Evolutionary conservation across 2,888 invertebrate genomes (phyloP), one percentile per base, ranked within the genome.

Genomic region (Agonopterix alstromeriana): DNA sequence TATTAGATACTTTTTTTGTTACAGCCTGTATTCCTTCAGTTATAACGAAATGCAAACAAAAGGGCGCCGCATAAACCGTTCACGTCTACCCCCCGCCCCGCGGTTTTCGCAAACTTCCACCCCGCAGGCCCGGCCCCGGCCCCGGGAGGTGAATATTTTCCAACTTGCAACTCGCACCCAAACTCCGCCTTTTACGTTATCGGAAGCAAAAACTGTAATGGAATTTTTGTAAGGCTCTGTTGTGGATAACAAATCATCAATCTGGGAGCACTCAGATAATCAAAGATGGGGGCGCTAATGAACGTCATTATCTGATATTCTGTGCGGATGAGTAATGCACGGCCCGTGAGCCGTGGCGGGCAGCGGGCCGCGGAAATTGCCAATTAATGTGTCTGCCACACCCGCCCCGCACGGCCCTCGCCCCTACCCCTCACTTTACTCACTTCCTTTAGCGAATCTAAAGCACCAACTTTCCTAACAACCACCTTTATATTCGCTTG

Each of bases 321-420:
- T 70, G 63, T 59, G 61, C 55, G 58, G 63, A 75, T 74, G 69
- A 73, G 70, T 67, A 71, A 75, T 71, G 70, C 66, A 62, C 59
- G 63, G 51, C 58, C 57, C 45, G 12, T 14, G 14, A 3, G 38
- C 36, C 14, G 36, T 10, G 14, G 27, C 27, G 51, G 59, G 62
- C 66, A 27, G 60, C 54, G 60, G 64, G 61, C 58, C 60, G 57
- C 64, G 80, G 79, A 80, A 77, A 82, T 82, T 76, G 79, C 72
- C 80, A 82, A 82, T 82, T 82, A 81, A 77, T 77, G 73, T 73
- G 62, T 60, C 59, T 56, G 62, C 60, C 59, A 56, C 57, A 60
- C 62, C 51, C 27, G 17, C 27, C 27, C 27, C 7, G 27, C 27
- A 5, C 5, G 3, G 27, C 27, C 27, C 27, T 5, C 27, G 1